Evolutionary conservation across 2,113 vertebrate species (phyloP), one percentile per base, ranked within the genome.

Genomic region (Oncorhynchus masou): DNA sequence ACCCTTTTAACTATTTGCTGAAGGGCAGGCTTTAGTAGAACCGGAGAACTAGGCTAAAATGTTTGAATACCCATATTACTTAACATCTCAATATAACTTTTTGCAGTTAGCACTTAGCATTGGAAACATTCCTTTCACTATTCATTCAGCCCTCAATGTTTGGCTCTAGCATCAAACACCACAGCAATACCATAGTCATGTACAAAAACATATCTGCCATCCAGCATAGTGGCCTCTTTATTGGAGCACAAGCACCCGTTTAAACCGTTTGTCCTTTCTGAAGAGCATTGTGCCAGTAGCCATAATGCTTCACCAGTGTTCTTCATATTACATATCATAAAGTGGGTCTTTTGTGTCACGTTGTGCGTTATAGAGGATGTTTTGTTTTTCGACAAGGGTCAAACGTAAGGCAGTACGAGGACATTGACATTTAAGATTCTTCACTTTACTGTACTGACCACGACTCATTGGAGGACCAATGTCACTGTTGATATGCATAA

Each of bases 171-270:
- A 78, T 90, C 85, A 86, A 85, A 86, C 69, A 9, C 39, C 72
- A 59, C 75, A 16, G 69, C 74, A 57, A 71, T 75, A 84, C 83
- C 82, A 72, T 66, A 76, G 66, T 81, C 86, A 79, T 77, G 86
- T 74, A 48, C 84, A 73, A 88, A 86, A 88, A 81, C 87, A 88
- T 86, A 91, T 91, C 89, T 90, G 86, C 87, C 76, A 22, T 84
- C 76, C 84, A 87, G 71, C 59, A 64, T 78, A 91, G 81, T 86
- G 78, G 76, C 73, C 80, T 75, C 83, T 88, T 89, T 84, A 83
- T 83, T 68, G 68, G 85, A 85, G 83, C 89, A 91, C 90, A 90
- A 87, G 87, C 83, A 51, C 57, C 84, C 90, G 71, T 89, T 91
- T 91, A 79, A 91, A 81, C 27, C 22, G 74, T 78, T 83, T 80